Conservation (phyloP, 2,113 vertebrate genomes). For the Seriola dumerili region DNA sequence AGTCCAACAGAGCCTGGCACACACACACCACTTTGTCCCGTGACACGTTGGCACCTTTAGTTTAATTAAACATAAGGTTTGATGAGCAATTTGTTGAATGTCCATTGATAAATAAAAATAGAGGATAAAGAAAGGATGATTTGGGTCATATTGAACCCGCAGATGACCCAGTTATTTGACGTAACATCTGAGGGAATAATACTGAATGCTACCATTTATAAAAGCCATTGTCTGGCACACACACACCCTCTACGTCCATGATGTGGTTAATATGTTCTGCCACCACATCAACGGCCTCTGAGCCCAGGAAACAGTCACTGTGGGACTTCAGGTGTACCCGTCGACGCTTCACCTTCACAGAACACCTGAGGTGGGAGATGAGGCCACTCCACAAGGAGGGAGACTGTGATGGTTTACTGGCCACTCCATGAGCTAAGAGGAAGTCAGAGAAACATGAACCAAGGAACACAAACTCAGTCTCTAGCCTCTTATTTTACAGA, state of each 20-base stretch:
- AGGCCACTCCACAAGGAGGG: slow-evolving; percentile 91
- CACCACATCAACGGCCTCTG: slow-evolving; percentile 92
- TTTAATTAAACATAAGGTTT: background rate
- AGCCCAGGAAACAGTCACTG: slow-evolving; percentile 93
- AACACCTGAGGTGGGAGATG: slow-evolving; percentile 88
- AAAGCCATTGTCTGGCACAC: background rate
- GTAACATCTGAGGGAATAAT: background rate
- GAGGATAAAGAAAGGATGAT: background rate
- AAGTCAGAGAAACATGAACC: background rate
- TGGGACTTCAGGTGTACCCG: slow-evolving; percentile 90
- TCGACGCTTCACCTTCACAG: slow-evolving; percentile 91
- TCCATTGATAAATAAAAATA: background rate
- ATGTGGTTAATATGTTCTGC: slow-evolving; percentile 86
- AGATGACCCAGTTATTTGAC: background rate
- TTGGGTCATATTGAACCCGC: background rate
- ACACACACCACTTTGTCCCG: slow-evolving; percentile 90
- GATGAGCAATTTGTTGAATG: background rate
- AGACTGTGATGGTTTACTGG: slow-evolving; percentile 87
- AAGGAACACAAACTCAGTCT: background rate
- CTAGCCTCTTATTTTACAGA: too few relatives aligned
- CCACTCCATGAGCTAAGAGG: slow-evolving; percentile 84
- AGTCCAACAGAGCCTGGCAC: slow-evolving; percentile 94
- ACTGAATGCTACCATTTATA: too few relatives aligned
- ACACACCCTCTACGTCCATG: slow-evolving; percentile 72
- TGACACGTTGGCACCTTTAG: slow-evolving; percentile 76